Conservation (phyloP, 2,888 invertebrate genomes). For the Selenia dentaria region DNA sequence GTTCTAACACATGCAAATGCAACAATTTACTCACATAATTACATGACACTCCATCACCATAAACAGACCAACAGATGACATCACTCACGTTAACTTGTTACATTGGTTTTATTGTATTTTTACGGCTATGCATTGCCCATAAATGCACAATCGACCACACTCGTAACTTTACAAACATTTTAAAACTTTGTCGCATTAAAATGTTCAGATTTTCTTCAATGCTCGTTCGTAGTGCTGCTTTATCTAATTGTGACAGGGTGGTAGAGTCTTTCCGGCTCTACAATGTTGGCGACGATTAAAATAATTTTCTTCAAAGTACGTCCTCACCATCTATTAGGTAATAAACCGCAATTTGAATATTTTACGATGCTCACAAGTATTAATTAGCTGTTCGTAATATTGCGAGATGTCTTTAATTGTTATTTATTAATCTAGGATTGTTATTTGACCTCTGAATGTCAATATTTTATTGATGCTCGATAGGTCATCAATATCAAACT, state of each 20-base stretch:
- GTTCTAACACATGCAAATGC: too few species aligned
- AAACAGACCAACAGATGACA: conserved; percentile 34
- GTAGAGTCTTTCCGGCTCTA: conserved; percentile 12
- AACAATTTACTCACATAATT: conserved; percentile 9
- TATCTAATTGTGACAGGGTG: conserved; percentile 5
- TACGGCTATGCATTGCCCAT: conserved; percentile 38
- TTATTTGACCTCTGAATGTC: conserved; percentile 11
- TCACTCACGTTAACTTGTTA: conserved; percentile 39
- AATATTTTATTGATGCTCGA: conserved; percentile 10
- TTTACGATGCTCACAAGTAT: conserved; percentile 33
- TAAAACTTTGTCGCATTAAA: conserved; percentile 4
- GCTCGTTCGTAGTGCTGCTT: background rate
- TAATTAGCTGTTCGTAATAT: conserved; percentile 28
- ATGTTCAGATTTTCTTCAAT: background rate
- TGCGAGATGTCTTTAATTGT: conserved; percentile 19
- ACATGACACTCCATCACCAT: conserved; percentile 17
- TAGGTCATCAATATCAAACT: conserved; percentile 9
- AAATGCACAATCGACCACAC: conserved; percentile 25
- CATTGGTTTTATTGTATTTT: conserved; percentile 52
- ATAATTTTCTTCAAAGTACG: conserved; percentile 45
- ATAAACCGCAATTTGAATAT: conserved; percentile 37
- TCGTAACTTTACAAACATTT: background rate
- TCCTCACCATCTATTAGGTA: conserved; percentile 38
- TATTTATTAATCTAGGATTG: conserved; percentile 13
- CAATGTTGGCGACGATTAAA: conserved; percentile 50